Conservation (phyloP, 2,113 vertebrate species). For the Mormyrus iriodes region DNA sequence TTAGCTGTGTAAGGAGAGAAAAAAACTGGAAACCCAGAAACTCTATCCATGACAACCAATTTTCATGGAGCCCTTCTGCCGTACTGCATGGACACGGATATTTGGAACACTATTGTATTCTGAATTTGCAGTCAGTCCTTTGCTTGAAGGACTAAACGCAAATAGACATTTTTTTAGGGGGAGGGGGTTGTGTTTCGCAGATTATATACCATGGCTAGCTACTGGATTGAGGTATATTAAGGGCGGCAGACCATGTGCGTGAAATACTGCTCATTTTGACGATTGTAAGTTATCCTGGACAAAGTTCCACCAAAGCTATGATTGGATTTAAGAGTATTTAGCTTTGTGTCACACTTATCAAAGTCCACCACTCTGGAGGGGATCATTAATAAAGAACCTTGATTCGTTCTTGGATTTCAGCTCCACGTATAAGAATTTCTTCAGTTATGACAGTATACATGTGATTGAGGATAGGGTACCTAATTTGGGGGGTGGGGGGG, state of each 20-base stretch:
- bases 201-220: background rate
- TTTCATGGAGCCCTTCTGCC: background rate
- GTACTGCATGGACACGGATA: background rate
- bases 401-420: background rate
- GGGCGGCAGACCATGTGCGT: background rate
- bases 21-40: background rate
- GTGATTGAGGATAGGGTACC: background rate
- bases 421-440: background rate
- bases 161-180: background rate
- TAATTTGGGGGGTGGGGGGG: background rate
- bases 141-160: background rate
- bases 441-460: background rate
- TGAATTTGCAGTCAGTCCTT: background rate
- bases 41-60: background rate
- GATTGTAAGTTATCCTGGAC: background rate
- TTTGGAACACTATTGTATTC: background rate
- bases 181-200: background rate
- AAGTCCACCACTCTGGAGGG: background rate
- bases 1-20: background rate
- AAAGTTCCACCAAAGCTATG: background rate
- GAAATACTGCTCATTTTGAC: background rate
- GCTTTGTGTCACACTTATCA: background rate
- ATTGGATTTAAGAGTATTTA: background rate
- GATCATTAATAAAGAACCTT: background rate
- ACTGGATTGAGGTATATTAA: background rate